phyloP scores from a whole-genome alignment of 2,113 vertebrate genomes.

The Lepidothrix coronata region DNA sequence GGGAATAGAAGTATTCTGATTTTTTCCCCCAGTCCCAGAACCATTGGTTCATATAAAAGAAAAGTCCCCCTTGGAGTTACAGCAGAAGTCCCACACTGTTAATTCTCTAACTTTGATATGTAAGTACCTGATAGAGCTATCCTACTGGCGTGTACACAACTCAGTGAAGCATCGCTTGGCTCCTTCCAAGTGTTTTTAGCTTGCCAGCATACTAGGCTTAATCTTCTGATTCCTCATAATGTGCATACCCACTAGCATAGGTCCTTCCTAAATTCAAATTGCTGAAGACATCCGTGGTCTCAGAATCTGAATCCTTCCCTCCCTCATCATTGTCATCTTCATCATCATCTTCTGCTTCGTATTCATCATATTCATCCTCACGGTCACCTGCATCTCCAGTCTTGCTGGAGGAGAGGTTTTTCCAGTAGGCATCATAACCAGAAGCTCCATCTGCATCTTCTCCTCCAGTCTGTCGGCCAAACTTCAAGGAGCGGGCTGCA shows the following conservation, averaged over 20 bases:
- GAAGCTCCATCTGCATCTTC: slow-evolving; percentile 87
- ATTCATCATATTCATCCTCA: slow-evolving; percentile 80
- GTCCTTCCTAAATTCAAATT: slow-evolving; percentile 83
- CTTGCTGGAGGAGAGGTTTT: slow-evolving; percentile 77
- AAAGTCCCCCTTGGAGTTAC: neutral
- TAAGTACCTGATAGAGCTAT: neutral
- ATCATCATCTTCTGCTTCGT: slow-evolving; percentile 84
- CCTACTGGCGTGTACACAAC: neutral
- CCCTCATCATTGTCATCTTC: slow-evolving; percentile 84
- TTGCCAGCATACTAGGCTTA: slow-evolving; percentile 3
- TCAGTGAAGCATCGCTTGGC: neutral
- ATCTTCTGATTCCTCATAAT: slow-evolving; percentile 79
- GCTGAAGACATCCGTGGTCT: slow-evolving; percentile 76
- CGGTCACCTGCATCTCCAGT: slow-evolving; percentile 71
- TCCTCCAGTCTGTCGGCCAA: slow-evolving; percentile 87
- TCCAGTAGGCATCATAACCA: slow-evolving; percentile 92
- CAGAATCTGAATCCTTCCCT: slow-evolving; percentile 79
- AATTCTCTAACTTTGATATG: neutral
- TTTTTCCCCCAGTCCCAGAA: neutral
- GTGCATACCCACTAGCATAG: slow-evolving; percentile 78
- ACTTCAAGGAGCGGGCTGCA: slow-evolving; percentile 91
- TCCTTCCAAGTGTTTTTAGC: neutral
- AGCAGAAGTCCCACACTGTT: neutral
- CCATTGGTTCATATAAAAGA: neutral
- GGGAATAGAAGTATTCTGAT: neutral